Base-by-base conservation (phyloP, 2,888 invertebrate species). In the Synanthedon myopaeformis region DNA sequence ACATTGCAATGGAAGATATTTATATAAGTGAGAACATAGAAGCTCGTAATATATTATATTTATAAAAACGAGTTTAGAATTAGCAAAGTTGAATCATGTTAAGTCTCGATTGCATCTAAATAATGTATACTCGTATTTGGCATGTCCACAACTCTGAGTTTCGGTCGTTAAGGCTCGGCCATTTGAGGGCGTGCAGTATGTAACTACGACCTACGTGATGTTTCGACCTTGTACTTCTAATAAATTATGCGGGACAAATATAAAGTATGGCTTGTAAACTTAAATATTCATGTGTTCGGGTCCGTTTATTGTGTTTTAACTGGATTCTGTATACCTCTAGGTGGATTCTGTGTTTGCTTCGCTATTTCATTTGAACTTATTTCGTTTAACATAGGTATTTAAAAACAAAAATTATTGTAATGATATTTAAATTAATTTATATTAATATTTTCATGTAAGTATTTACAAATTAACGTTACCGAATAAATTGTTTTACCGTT, bases 71-170 rank as follows among this genome's bases (percentile, higher is more conserved):
- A 35, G 35, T 35, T 35, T 35, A 35, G 35, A 35, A 35, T 35
- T 35, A 35, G 35, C 35, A 10, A 35, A 35, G 35, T 35, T 35
- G 10, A 35, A 19, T 17, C 19, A 19, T 5, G 49, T 48, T 41
- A 12, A 6, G 51, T 28, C 55, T 12, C 50, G 49, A 55, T 51
- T 52, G 52, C 17, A 35, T 19, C 12, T 55, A 53, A 55, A 57
- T 57, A 57, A 53, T 57, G 52, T 53, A 57, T 57, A n/a, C n/a
- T n/a, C n/a, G n/a, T n/a, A 51, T 41, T n/a, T 3, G 11, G 53
- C 56, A 51, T 48, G 52, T 45, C 53, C 57, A 53, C 57, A 55
- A 57, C 55, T 57, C 56, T 57, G 53, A 52, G 55, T 56, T 56
- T 50, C n/a, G 42, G 55, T 53, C 56, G 56, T 52, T 55, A 56